Base-by-base conservation (phyloP, 2,113 vertebrate genomes). In the chimpanzee (Pan troglodytes) region DNA sequence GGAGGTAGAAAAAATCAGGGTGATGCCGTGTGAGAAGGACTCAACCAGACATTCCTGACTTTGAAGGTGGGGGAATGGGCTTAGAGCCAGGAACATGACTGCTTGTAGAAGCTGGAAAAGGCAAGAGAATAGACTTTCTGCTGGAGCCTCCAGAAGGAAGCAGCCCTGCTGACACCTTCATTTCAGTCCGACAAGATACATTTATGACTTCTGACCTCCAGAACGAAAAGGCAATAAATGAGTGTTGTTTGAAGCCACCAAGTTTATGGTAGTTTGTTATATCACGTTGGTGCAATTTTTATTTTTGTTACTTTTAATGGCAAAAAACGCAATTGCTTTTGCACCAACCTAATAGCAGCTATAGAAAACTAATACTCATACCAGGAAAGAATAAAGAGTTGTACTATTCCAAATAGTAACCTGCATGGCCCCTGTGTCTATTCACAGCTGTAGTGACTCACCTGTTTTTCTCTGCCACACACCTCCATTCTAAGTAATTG, bases 181-280 rank as follows among this genome's bases (percentile, higher is more conserved):
- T 25, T 40, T 35, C 22, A 32, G 12, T 68, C 57, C 23, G 17
- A 40, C 12, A 35, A 22, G 57, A 22, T 43, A 22, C 22, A 14
- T 14, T 18, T 45, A 10, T 6, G 25, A 64, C 68, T 11, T 76
- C 17, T 0, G 1, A 40, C 5, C 43, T n/a, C 25, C 5, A 35
- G 17, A 76, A 50, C 23, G 2, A 2, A 25, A 61, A 22, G 7
- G 12, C 40, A 3, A 52, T 18, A 52, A 3, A 18, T 13, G n/a
- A 20, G 35, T 7, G 32, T 18, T 40, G 17, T 75, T 35, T n/a
- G 22, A 76, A 76, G 57, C 57, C 43, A 40, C 30, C 35, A 23
- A 1, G 0, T 7, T 0, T 35, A 30, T 8, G n/a, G 20, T 40
- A 6, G 76, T 43, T 43, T 18, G 6, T 61, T 57, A n/a, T 6